Base-by-base conservation (phyloP, 2,113 vertebrate species). In the Globicephala melas region DNA sequence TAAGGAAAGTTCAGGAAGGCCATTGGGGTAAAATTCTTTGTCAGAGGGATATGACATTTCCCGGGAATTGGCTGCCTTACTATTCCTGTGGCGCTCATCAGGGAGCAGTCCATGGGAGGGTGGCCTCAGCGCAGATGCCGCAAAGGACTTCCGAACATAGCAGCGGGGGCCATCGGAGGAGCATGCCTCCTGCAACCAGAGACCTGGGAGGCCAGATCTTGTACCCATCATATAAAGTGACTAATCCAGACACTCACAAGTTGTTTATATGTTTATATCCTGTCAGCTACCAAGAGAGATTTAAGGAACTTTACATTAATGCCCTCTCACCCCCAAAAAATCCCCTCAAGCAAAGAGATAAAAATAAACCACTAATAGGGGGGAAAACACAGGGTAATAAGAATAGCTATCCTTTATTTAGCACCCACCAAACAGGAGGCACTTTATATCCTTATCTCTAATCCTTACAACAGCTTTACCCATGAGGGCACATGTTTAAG, bases 91-190 rank as follows among this genome's bases (percentile, higher is more conserved):
- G 18, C 23, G 9, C 38, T 65, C 2, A 14, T 1, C 1, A 8
- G 58, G 68, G 11, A 53, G 10, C 26, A 71, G 3, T 2, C 21
- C 58, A 28, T 0, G 3, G 63, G 36, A 70, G 81, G 4, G 38
- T 9, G 62, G 15, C n/a, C 7, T 50, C 10, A 14, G 38, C 0
- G 14, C 4, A 70, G 47, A 23, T 1, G 5, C 25, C 31, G 1
- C 47, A 63, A 31, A 36, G 33, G 20, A 58, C 38, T 65, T 60
- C 18, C 18, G 36, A 44, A 70, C 71, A 31, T 44, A 44, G 67
- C 1, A 6, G 8, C 33, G 9, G 23, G 28, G 36, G 21, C 20
- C 41, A 21, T 21, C 0, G 0, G 20, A 2, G 6, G 3, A 21
- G 23, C 11, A 11, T 7, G 15, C 17, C 28, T 25, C 36, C 31